Base-by-base conservation (phyloP, 2,113 vertebrate genomes). In the Salvator merianae region DNA sequence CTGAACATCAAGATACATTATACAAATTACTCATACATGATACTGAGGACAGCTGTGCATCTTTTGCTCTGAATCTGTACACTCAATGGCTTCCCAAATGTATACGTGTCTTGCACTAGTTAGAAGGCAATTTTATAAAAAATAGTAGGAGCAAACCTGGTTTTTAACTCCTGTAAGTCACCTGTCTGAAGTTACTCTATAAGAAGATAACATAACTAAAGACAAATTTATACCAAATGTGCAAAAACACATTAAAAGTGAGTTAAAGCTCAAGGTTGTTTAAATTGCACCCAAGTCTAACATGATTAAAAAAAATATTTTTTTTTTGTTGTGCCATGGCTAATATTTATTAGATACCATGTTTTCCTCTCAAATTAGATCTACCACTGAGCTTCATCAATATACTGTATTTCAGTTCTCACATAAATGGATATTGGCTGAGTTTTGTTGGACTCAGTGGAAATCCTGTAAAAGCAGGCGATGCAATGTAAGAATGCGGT, bases 121-220 rank as follows among this genome's bases (percentile, higher is more conserved):
- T 97, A 98, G 97, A 99, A 99, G 99, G 99, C 98, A 98, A 98
- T 99, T 97, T 96, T 97, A 98, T 99, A 98, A 98, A 99, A 99
- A 99, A 99, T 98, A 99, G 96, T 91, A 96, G 97, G 97, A 97
- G 97, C 95, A 96, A 97, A 97, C 95, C 90, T 96, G 96, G 95
- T 96, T 93, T 97, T 97, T 94, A 95, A 94, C 96, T 92, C 97
- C 97, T 93, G 83, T 97, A 98, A 97, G 98, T 98, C 97, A 98
- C 97, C 98, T 98, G 98, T 98, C 97, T 97, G 97, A 96, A 98
- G 97, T 97, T 97, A 97, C 97, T 96, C 95, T 97, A 96, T 96
- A 97, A 96, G 97, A 99, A 98, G 97, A 97, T 97, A 96, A 96
- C 95, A 96, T 95, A 95, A 97, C 97, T 96, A 97, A 98, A 97